These are phyloP conservation scores for Neria commutata DNA, from an alignment of 2,888 invertebrate genomes.

Conservation along the genomic window DNA sequence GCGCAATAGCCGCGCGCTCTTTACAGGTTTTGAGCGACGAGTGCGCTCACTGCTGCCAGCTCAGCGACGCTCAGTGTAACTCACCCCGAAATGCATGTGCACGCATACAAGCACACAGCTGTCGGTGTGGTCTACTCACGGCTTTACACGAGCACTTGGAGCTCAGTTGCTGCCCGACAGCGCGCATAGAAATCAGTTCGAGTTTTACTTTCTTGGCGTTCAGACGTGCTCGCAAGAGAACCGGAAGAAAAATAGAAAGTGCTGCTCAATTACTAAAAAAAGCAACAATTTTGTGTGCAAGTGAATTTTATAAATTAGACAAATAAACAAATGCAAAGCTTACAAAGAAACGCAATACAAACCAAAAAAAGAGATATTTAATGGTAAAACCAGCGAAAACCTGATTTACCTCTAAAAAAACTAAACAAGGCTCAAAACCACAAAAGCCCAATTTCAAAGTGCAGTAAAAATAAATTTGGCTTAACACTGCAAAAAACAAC, in stretches of 20 bases:
- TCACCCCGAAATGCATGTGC: not conserved
- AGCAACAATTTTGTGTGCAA: too few relatives aligned
- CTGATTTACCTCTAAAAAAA: conserved; percentile 15
- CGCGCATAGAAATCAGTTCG: conserved; percentile 52
- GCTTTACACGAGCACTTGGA: too few relatives aligned
- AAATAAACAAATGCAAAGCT: conserved; percentile 43
- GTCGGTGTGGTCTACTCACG: conserved; percentile 32
- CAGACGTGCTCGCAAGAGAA: conserved; percentile 55
- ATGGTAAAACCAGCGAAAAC: conserved; percentile 17
- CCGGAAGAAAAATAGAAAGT: conserved; percentile 30
- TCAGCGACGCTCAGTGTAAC: too few relatives aligned
- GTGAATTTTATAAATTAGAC: conserved; percentile 44
- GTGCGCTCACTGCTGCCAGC: not conserved
- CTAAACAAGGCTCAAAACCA: conserved; percentile 3
- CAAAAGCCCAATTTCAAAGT: not conserved
- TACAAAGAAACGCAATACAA: conserved; percentile 9
- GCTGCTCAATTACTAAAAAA: too few relatives aligned
- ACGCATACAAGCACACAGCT: conserved; percentile 7
- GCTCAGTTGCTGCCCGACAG: conserved; percentile 32
- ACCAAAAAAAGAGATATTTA: conserved; percentile 30
- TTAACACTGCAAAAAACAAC: conserved; percentile 2
- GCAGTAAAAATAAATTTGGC: not conserved
- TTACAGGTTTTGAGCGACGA: conserved; percentile 36
- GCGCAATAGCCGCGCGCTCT: conserved; percentile 26
- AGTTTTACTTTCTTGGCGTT: conserved; percentile 57